These are phyloP conservation scores for Microtus ochrogaster DNA, from an alignment of 2,113 vertebrate species.

Conservation along the genomic window DNA sequence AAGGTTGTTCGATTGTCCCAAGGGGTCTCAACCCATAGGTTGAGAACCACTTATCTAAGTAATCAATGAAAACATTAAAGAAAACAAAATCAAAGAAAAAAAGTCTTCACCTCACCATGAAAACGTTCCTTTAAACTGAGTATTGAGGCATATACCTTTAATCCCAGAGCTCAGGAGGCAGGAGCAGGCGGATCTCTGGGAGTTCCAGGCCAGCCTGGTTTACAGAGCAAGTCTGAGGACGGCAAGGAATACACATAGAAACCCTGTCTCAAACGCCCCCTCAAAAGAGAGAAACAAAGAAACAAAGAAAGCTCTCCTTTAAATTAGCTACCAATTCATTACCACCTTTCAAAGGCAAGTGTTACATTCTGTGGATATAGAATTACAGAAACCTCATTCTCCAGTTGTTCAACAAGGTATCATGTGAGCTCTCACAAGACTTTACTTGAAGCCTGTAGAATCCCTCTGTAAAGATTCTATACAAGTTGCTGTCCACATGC, in stretches of 20 bases:
- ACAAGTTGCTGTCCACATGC: neutral
- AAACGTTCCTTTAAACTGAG: neutral
- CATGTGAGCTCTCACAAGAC: neutral
- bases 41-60: neutral
- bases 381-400: neutral
- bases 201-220: neutral
- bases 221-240: neutral
- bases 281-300: neutral
- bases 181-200: neutral
- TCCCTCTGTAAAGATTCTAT: neutral
- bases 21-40: neutral
- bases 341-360: neutral
- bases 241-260: neutral
- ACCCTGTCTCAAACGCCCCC: neutral
- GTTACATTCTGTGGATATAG: neutral
- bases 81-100: constrained; percentile 38
- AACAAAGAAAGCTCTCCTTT: neutral
- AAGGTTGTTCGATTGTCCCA: neutral
- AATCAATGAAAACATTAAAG: constrained; percentile 43
- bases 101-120: constrained; percentile 27
- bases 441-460: neutral
- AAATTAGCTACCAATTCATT: constrained; percentile 8
- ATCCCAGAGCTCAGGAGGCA: neutral
- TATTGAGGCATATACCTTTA: neutral
- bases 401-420: neutral